Percentiles rank a stretch among this genome's conserved stretches.
These are phyloP conservation scores for Crambe crambe DNA, from an alignment of 37 sponge, comb jelly and placozoan genomes.

Conservation along the genomic window DNA sequence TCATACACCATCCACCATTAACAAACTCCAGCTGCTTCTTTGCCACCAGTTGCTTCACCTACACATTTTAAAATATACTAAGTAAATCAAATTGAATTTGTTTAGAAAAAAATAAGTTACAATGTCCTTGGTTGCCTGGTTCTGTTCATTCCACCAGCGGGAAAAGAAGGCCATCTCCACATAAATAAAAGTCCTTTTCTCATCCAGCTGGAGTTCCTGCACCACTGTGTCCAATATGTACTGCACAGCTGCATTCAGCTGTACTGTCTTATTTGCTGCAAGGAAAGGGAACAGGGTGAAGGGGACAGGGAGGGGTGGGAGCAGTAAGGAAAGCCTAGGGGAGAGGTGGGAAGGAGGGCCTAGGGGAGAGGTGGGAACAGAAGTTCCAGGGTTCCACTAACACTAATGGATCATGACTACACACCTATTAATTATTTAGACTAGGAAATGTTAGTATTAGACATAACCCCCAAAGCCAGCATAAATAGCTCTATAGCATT, in stretches of 20 bases:
- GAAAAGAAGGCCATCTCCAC: conserved; percentile 91
- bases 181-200: conserved; percentile 82
- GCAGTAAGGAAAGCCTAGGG: too few relatives aligned
- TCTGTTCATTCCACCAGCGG: conserved; percentile 89
- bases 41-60: conserved; percentile 47
- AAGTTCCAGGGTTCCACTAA: too few relatives aligned
- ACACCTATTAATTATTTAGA: too few relatives aligned
- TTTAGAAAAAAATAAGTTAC: conserved; percentile 28
- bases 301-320: too few relatives aligned
- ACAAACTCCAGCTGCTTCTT: conserved; percentile 91
- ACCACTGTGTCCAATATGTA: conserved; percentile 92
- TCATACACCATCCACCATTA: conserved; percentile 96
- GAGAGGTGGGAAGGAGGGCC: too few relatives aligned
- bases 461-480: too few relatives aligned
- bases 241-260: conserved; percentile 71
- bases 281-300: too few relatives aligned
- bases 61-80: not conserved
- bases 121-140: conserved; percentile 39
- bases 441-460: too few relatives aligned
- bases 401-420: too few relatives aligned
- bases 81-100: not conserved
- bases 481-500: too few relatives aligned
- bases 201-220: conserved; percentile 61
- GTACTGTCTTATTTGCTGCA: conserved; percentile 51
- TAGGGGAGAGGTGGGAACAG: too few relatives aligned